Evolutionary conservation across 2,797 vertebrate genomes (phyloP).

Genomic region (Cossypha polioptera): DNA sequence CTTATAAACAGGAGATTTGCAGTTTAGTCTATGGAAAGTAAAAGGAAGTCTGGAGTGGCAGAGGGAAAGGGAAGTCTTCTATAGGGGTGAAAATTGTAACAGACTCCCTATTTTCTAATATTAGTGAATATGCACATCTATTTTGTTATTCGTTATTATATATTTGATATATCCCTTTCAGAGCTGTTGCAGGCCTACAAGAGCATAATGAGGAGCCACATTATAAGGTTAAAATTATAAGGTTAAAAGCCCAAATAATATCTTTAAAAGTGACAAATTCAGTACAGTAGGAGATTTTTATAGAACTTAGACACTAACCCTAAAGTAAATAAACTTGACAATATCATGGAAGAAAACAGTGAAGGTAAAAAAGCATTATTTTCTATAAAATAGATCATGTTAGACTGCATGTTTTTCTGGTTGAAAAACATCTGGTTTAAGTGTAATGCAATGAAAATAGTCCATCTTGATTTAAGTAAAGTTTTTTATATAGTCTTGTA

Average conservation of each 20-base stretch:
- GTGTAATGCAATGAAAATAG: not conserved
- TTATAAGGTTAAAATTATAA: not conserved
- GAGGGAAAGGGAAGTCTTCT: not conserved
- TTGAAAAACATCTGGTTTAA: not conserved
- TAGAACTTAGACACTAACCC: constrained; percentile 15
- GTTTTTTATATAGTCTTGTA: not conserved
- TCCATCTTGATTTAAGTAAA: not conserved
- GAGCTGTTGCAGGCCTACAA: not conserved
- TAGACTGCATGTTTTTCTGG: not conserved
- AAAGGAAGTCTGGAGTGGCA: not conserved
- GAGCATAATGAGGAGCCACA: not conserved
- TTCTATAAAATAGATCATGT: not conserved
- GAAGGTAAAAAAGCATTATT: not conserved
- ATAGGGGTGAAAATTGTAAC: not conserved
- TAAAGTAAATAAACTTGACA: constrained; percentile 61
- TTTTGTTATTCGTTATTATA: not conserved
- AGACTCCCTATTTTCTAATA: not conserved
- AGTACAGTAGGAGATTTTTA: not conserved
- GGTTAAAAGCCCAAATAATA: not conserved
- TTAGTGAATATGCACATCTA: not conserved
- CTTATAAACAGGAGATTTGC: not conserved
- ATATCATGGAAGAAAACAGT: not conserved
- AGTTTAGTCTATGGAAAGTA: not conserved
- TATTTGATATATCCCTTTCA: not conserved
- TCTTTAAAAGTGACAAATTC: constrained; percentile 24